Evolutionary conservation across 2,888 invertebrate genomes (phyloP), one percentile per base, ranked within the genome.

Genomic region (Pecten maximus): DNA sequence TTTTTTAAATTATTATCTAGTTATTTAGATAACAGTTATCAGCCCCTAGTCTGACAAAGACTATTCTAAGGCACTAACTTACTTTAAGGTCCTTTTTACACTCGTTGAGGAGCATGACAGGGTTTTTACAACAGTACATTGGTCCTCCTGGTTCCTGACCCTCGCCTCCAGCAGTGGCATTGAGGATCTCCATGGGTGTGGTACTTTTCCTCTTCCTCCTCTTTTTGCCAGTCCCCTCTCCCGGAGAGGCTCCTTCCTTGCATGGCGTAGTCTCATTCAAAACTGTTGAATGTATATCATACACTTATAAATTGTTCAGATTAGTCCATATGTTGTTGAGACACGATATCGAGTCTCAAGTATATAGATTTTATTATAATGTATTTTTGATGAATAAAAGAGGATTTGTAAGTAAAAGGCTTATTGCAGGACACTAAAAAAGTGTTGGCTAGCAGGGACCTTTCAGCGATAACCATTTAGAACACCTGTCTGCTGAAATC

Each of bases 71-170:
- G n/a, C 2, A n/a, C n/a, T 74, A 12, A 74, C 74, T 35, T 74
- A 74, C 74, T 35, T 74, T 40, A 4, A 89, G 19, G 44, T 87
- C 89, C 35, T 89, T 91, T 40, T 60, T 89, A 44, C 89, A 40
- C 28, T 91, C 91, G 44, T 91, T 89, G 10, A 91, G 74, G 28
- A 88, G 87, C 91, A 91, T 91, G 74, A 91, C 89, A 39, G 91
- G 89, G 48, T 91, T 87, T 88, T 91, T 91, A 48, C 88, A 87
- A 88, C 87, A 87, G 16, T 89, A 44, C n/a, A 50, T 60, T 28
- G 91, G 91, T n/a, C 74, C 54, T 8, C 23, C 0, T n/a, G 54
- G 19, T 23, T 54, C 74, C 35, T 74, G 28, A 15, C 15, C 28
- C 28, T 28, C 74, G 6, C 44, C 44, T 10, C 44, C 44, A 35